These are phyloP conservation scores for Caenorhabditis afra DNA, from an alignment of 2,888 invertebrate genomes.

Conservation along the genomic window DNA sequence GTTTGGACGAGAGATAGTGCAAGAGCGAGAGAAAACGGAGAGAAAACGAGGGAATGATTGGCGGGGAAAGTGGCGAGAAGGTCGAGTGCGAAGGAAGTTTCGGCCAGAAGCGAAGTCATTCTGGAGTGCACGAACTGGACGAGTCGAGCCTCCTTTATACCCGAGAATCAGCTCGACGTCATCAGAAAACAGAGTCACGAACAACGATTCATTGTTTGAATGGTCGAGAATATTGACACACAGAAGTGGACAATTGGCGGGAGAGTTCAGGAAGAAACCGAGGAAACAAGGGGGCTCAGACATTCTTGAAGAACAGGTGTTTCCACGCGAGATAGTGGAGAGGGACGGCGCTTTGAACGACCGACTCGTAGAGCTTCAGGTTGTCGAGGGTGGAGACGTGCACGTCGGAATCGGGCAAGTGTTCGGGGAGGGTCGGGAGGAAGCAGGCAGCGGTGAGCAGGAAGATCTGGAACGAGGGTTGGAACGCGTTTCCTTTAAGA, in stretches of 20 bases:
- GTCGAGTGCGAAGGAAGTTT: no score
- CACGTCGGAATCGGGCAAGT: neutral
- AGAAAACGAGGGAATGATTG: no score
- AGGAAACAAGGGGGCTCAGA: slow-evolving; percentile 2
- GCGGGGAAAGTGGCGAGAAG: no score
- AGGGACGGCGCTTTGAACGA: slow-evolving; percentile 39
- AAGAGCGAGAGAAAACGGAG: no score
- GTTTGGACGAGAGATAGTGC: no score
- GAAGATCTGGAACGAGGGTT: slow-evolving; percentile 22
- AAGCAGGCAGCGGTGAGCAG: slow-evolving; percentile 35
- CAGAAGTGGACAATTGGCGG: neutral
- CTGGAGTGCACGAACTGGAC: no score
- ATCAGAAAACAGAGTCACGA: no score
- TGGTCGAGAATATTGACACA: neutral
- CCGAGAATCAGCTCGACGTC: no score
- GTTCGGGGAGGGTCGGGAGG: slow-evolving; percentile 22
- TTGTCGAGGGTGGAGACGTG: slow-evolving; percentile 32
- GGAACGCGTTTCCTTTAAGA: neutral
- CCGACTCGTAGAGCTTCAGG: slow-evolving; percentile 44
- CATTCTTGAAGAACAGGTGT: slow-evolving; percentile 38
- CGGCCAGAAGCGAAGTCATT: no score
- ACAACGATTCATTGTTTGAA: no score
- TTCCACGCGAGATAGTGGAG: slow-evolving; percentile 48
- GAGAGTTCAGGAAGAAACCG: neutral
- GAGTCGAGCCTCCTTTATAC: no score